Evolutionary conservation across 35 echinoderm and acorn worm species (phyloP), one percentile per base, ranked within the genome.

Genomic region (Amphiura filiformis): DNA sequence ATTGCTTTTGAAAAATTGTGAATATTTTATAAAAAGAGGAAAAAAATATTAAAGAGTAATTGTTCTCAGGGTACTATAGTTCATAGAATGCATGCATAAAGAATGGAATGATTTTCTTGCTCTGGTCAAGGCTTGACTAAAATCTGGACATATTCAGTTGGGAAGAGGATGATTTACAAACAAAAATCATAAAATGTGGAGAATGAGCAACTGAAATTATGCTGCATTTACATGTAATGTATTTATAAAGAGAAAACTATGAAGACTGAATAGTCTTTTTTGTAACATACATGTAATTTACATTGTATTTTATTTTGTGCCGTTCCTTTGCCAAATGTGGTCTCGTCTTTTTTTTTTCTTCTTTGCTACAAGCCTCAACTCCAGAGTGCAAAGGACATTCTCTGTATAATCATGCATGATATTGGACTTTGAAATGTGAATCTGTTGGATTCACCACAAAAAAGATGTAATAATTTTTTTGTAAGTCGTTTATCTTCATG

Each of bases 261-360:
- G 61, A 70, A 70, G 61, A 70, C 61, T 70, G 2, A 70, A 5
- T 70, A 70, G 9, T 11, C 1, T 70, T 23, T 30, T 23, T 1
- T 70, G 61, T 70, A 70, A 70, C 61, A 70, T 70, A 70, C 61
- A 70, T 70, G 61, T 70, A 70, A 70, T 70, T 70, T 18, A 70
- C 61, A 47, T 70, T 70, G 61, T 70, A 70, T 70, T 70, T 70
- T 70, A 70, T 70, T 70, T 70, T 15, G 61, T 70, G 61, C 61
- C 61, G 61, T 70, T 70, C 61, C 15, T 70, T 70, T 70, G 61
- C 61, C 61, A 30, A 70, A 70, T 70, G 61, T 70, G 61, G 9
- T 70, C 61, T 70, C 61, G n/a, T n/a, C n/a, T n/a, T n/a, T n/a
- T n/a, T n/a, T n/a, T n/a, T n/a, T n/a, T n/a, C n/a, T n/a, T n/a